phyloP scores from a whole-genome alignment of 2,888 invertebrate species.

The Eristalis intricaria region DNA sequence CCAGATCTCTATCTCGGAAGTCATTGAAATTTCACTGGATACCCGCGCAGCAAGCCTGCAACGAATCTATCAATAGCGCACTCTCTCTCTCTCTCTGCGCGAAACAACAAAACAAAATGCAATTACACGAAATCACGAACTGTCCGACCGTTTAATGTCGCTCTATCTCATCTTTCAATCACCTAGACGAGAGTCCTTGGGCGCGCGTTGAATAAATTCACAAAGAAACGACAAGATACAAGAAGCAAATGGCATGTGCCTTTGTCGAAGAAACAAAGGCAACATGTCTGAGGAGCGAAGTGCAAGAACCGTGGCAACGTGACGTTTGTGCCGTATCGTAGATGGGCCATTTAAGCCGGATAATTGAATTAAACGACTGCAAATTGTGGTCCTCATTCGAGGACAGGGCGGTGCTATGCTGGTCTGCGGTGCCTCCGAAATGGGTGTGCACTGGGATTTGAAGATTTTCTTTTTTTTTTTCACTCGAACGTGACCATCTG shows the following conservation, averaged over 20 bases:
- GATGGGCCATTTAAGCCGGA: slow-evolving; percentile 66
- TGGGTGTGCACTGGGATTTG: background rate
- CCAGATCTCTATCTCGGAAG: slow-evolving; percentile 53
- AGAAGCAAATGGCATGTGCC: background rate
- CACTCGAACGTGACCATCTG: slow-evolving; percentile 8
- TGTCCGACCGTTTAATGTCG: slow-evolving; percentile 62
- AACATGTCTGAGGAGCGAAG: slow-evolving; percentile 17
- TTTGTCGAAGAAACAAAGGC: background rate
- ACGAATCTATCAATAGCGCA: background rate
- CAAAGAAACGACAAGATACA: slow-evolving; percentile 15
- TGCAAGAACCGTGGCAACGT: slow-evolving; percentile 64
- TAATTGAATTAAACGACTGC: slow-evolving; percentile 69
- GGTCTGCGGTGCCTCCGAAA: slow-evolving; percentile 3
- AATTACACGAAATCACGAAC: slow-evolving; percentile 70
- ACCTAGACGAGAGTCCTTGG: slow-evolving; percentile 58
- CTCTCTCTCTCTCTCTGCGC: slow-evolving; percentile 16
- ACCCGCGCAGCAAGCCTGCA: background rate
- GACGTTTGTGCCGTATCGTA: slow-evolving; percentile 39
- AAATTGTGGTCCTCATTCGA: slow-evolving; percentile 51
- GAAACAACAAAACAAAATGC: slow-evolving; percentile 38
- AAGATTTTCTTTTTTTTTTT: background rate
- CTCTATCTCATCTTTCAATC: slow-evolving; percentile 70
- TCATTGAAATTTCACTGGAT: background rate
- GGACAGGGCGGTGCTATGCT: background rate
- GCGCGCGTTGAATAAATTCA: slow-evolving; percentile 40